Evolutionary conservation across 2,113 vertebrate genomes (phyloP).

Genomic region (Oophaga pumilio): DNA sequence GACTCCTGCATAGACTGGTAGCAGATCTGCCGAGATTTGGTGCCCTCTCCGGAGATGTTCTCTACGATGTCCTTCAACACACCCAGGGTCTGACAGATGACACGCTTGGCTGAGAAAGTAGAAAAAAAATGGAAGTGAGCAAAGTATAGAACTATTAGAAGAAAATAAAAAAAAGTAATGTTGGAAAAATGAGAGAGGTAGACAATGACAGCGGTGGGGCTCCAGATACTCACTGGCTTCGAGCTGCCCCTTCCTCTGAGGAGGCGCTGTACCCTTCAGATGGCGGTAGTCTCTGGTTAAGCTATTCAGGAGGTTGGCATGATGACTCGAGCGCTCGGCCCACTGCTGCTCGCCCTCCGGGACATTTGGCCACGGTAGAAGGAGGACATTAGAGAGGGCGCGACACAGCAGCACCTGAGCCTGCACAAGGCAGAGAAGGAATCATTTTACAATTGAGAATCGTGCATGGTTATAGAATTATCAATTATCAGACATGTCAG

Average conservation of each 20-base stretch:
- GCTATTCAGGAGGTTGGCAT: slow-evolving; percentile 83
- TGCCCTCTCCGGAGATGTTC: slow-evolving; percentile 92
- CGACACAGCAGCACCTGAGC: slow-evolving; percentile 92
- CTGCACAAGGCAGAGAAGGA: slow-evolving; percentile 65
- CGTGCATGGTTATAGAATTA: too few relatives aligned
- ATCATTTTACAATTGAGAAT: neutral
- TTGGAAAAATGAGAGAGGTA: too few relatives aligned
- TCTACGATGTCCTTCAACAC: slow-evolving; percentile 91
- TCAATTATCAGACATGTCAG: too few relatives aligned
- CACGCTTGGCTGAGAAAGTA: slow-evolving; percentile 80
- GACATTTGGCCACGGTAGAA: slow-evolving; percentile 93
- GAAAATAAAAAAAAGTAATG: slow-evolving; percentile 39
- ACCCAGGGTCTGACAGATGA: slow-evolving; percentile 91
- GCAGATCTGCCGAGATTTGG: slow-evolving; percentile 97
- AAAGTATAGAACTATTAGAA: neutral
- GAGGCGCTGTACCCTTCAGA: slow-evolving; percentile 77
- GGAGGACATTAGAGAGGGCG: slow-evolving; percentile 88
- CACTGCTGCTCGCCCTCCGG: slow-evolving; percentile 94
- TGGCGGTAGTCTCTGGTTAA: slow-evolving; percentile 87
- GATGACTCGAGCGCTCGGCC: slow-evolving; percentile 89
- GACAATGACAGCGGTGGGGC: accelerated
- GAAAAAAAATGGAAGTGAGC: neutral
- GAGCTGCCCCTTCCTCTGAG: slow-evolving; percentile 80
- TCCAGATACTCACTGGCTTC: slow-evolving; percentile 79
- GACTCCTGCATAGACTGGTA: slow-evolving; percentile 97